Conservation (phyloP, 2,113 vertebrate species). For the Oreochromis niloticus region DNA sequence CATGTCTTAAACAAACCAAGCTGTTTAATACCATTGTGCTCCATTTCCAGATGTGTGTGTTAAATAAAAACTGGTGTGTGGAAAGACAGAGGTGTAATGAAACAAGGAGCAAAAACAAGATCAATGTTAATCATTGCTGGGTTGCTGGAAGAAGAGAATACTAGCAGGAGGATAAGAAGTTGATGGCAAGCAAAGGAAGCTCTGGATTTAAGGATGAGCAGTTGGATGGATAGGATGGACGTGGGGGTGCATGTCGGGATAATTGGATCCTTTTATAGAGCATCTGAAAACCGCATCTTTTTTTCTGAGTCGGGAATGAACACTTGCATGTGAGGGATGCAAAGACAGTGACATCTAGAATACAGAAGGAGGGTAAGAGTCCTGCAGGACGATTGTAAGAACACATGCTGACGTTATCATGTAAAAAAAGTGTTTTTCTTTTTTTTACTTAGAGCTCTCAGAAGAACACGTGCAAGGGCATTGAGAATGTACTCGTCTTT, state of each 20-base stretch:
- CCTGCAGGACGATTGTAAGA: not conserved
- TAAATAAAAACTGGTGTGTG: not conserved
- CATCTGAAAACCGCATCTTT: constrained; percentile 24
- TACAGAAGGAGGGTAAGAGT: not conserved
- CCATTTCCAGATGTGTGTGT: not conserved
- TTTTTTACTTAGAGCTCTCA: not conserved
- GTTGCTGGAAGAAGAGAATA: constrained; percentile 2
- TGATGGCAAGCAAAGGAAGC: constrained; percentile 25
- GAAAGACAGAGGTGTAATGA: not conserved
- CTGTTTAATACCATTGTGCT: not conserved
- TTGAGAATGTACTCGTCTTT: not conserved
- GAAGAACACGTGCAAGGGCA: not conserved
- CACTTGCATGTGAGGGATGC: not conserved
- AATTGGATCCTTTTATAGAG: constrained; percentile 39
- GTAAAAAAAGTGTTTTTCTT: not conserved
- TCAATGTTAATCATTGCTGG: not conserved
- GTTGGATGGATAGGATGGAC: not conserved
- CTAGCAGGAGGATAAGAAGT: constrained; percentile 24
- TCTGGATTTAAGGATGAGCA: constrained; percentile 14
- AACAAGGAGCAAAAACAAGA: not conserved
- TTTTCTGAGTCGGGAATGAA: constrained; percentile 9
- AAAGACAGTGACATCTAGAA: not conserved
- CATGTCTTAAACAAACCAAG: not conserved
- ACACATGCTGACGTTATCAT: not conserved
- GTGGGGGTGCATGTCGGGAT: constrained; percentile 19